phyloP scores from a whole-genome alignment of 2,797 vertebrate genomes.

The Megalops cyprinoides region DNA sequence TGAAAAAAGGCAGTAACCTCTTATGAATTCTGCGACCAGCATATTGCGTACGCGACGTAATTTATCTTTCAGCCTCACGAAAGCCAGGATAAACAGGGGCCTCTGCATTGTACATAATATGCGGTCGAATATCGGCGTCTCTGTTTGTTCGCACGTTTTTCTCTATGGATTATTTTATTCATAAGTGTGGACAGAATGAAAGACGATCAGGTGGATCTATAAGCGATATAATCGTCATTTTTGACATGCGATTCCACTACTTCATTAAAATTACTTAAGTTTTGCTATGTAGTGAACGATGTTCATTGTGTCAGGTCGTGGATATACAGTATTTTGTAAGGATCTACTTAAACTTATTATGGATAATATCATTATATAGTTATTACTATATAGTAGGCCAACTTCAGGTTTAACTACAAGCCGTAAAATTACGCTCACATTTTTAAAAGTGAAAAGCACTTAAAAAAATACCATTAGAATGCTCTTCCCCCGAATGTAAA shows the following conservation, averaged over 20 bases:
- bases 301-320: background rate
- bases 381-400: background rate
- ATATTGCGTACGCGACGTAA: constrained; percentile 56
- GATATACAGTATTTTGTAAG: too few species aligned
- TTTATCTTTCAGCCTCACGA: constrained; percentile 59
- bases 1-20: constrained; percentile 66
- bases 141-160: too few species aligned
- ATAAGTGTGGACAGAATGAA: background rate
- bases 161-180: background rate
- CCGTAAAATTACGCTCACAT: too few species aligned
- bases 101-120: background rate
- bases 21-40: constrained; percentile 42
- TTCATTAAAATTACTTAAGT: background rate
- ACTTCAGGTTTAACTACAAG: too few species aligned
- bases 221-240: background rate
- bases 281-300: background rate
- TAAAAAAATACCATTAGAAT: too few species aligned
- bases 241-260: background rate
- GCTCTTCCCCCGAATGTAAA: too few species aligned
- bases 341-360: too few species aligned
- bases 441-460: too few species aligned
- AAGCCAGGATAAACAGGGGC: constrained; percentile 44
- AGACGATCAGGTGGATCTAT: background rate
- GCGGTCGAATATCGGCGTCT: background rate
- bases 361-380: background rate